A percentile compares a stretch with the other conserved stretches of the same genome.
Conservation (phyloP, 2,888 invertebrate species). For the Tetramorium bicarinatum region DNA sequence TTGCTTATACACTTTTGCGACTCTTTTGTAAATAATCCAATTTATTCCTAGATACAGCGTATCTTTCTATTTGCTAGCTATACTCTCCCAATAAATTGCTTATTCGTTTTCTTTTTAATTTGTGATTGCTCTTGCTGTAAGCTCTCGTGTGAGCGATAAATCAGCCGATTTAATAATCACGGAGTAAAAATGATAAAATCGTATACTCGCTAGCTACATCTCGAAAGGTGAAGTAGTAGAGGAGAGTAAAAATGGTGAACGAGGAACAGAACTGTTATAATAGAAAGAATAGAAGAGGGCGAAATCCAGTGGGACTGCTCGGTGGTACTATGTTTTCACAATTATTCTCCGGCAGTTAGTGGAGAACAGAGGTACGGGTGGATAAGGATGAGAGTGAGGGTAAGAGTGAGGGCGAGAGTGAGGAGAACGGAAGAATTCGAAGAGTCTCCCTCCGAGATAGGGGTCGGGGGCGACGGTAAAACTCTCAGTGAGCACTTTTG, state of each 20-base stretch:
- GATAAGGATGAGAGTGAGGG: conserved; percentile 38
- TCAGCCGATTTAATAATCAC: conserved; percentile 25
- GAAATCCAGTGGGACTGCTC: conserved; percentile 65
- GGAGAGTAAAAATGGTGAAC: conserved; percentile 39
- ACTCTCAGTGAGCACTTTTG: conserved; percentile 82
- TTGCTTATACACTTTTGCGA: neutral
- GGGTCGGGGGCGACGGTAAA: conserved; percentile 67
- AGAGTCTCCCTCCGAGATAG: conserved; percentile 61
- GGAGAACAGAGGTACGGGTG: conserved; percentile 56
- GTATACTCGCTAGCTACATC: conserved; percentile 17
- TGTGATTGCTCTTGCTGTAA: neutral
- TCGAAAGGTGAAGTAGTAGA: conserved; percentile 18
- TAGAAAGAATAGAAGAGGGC: conserved; percentile 54
- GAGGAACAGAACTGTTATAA: conserved; percentile 70
- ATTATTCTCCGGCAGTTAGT: conserved; percentile 69
- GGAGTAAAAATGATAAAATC: conserved; percentile 48
- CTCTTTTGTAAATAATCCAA: conserved; percentile 16
- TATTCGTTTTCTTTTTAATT: conserved; percentile 11
- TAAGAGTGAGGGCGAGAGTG: neutral
- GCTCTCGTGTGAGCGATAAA: neutral
- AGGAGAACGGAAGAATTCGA: conserved; percentile 60
- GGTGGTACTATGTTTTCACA: conserved; percentile 69
- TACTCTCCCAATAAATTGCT: neutral
- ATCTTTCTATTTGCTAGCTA: neutral
- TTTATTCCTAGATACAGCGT: conserved; percentile 10